Evolutionary conservation across 2,797 vertebrate genomes (phyloP).

Genomic region (Tragelaphus eurycerus): DNA sequence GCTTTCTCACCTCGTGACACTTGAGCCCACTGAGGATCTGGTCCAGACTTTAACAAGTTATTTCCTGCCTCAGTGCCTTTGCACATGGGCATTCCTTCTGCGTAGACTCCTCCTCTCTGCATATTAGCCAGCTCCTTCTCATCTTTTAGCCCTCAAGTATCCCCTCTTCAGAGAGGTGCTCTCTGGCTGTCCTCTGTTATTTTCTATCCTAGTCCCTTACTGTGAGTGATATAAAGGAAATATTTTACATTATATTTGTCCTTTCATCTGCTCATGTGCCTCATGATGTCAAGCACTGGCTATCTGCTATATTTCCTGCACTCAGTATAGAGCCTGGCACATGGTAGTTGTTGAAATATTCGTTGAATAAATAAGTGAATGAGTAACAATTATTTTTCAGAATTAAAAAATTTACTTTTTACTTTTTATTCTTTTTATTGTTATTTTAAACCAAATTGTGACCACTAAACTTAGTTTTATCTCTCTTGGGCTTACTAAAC

Average conservation of each 20-base stretch:
- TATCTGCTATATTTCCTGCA: background rate
- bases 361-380: background rate
- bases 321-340: background rate
- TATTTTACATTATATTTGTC: background rate
- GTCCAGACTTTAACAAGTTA: background rate
- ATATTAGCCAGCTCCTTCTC: background rate
- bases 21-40: background rate
- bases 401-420: background rate
- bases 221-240: background rate
- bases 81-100: background rate
- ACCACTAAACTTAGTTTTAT: background rate
- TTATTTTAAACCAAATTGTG: constrained; percentile 3
- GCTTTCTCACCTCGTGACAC: background rate
- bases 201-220: background rate
- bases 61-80: background rate
- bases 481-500: background rate
- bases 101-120: background rate
- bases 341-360: background rate
- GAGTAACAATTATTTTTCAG: background rate
- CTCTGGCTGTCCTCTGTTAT: background rate
- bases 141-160: background rate
- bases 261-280: background rate
- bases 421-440: background rate
- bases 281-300: background rate
- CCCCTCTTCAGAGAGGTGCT: background rate